phyloP scores from a whole-genome alignment of 2,888 invertebrate species.

The Hipparchia sbordonii region DNA sequence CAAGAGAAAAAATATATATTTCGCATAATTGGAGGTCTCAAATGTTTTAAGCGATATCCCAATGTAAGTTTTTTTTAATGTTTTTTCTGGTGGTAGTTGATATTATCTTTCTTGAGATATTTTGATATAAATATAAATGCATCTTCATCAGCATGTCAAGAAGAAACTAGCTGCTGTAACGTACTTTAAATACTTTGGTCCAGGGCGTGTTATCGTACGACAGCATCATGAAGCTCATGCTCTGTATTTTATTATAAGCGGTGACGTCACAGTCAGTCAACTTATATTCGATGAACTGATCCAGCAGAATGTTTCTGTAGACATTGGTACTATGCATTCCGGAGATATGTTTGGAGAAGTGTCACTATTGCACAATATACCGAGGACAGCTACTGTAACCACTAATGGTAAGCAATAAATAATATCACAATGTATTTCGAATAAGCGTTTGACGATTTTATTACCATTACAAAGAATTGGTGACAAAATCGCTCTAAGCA shows the following conservation, averaged over 20 bases:
- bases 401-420: constrained; percentile 70
- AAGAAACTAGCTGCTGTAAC: constrained; percentile 83
- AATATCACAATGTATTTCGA: neutral
- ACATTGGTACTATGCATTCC: constrained; percentile 76
- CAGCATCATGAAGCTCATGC: constrained; percentile 84
- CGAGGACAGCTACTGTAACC: constrained; percentile 83
- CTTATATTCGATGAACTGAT: constrained; percentile 77
- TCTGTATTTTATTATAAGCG: constrained; percentile 85
- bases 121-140: neutral
- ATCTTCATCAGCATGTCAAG: constrained; percentile 77
- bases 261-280: constrained; percentile 78
- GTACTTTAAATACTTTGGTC: constrained; percentile 83
- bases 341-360: constrained; percentile 87
- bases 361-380: constrained; percentile 83
- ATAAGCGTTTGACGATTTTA: neutral
- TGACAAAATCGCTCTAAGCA: too few species aligned
- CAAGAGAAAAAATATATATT: constrained; percentile 84
- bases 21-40: constrained; percentile 82
- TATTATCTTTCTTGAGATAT: neutral
- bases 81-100: neutral
- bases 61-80: constrained; percentile 65
- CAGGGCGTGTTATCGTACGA: constrained; percentile 83
- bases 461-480: neutral
- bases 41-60: constrained; percentile 84
- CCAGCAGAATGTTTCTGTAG: constrained; percentile 68